Base-by-base conservation (phyloP, 2,888 invertebrate genomes). In the Macaria liturata region DNA sequence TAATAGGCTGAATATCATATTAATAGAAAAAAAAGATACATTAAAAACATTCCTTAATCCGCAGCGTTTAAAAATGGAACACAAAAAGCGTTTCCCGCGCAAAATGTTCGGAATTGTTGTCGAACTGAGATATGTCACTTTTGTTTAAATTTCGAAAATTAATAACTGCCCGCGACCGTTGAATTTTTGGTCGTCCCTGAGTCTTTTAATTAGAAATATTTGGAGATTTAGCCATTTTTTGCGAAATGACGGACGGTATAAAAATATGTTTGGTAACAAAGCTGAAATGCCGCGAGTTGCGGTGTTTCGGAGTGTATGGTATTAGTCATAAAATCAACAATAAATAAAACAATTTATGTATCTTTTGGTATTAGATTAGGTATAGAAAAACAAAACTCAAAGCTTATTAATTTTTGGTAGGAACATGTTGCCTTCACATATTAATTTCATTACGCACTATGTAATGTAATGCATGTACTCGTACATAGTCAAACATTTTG, bases 71-170 rank as follows among this genome's bases (percentile, higher is more conserved):
- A 81, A 84, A 83, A 83, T 72, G 77, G 72, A 74, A 80, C 74
- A 65, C 78, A 80, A 82, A 84, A 8, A 81, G 87, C 83, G 72
- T 81, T 68, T 68, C 77, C 75, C 80, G 78, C 83, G 81, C 83
- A 80, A 82, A 83, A 86, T 80, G 73, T 68, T 74, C 70, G 72
- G 72, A 85, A 91, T 91, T 83, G 80, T 88, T 88, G 81, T 76
- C 80, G 79, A 85, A 86, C 83, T 75, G 78, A 84, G 81, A 86
- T 83, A 87, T 82, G 86, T 82, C 83, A 85, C 84, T 86, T 90
- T 90, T 87, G 90, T 88, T 86, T 76, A 83, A 89, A 89, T 88
- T 89, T 88, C 78, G 76, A 86, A 90, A 88, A 88, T 89, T 91
- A 91, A 90, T 90, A 90, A 86, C 80, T 79, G 74, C 60, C 62